Percentiles rank a stretch among this genome's conserved stretches.
phyloP scores from a whole-genome alignment of 1,140 invertebrate genomes.

The Helicoverpa armigera region DNA sequence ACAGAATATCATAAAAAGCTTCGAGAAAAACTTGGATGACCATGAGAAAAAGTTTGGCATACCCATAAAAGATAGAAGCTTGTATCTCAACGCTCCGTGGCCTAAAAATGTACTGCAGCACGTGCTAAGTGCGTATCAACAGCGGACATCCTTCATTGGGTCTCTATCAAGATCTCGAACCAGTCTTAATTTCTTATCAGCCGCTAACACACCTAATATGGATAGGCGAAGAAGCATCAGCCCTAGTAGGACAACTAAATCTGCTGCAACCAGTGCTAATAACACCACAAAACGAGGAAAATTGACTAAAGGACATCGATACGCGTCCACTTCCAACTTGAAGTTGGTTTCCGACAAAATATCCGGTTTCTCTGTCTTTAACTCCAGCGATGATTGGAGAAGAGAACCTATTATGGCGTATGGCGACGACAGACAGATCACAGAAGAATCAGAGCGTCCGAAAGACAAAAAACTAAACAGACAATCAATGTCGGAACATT shows the following conservation, averaged over 20 bases:
- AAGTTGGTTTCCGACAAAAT: slow-evolving; percentile 81
- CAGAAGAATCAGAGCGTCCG: slow-evolving; percentile 59
- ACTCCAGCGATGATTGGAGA: slow-evolving; percentile 60
- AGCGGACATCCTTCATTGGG: slow-evolving; percentile 85
- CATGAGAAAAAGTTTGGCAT: slow-evolving; percentile 86
- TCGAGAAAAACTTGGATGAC: slow-evolving; percentile 82
- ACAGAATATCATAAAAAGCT: slow-evolving; percentile 76
- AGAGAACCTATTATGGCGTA: slow-evolving; percentile 79
- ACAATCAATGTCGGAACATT: slow-evolving; percentile 74
- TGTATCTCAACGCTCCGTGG: slow-evolving; percentile 81
- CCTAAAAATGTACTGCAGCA: slow-evolving; percentile 84
- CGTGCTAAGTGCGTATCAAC: slow-evolving; percentile 82
- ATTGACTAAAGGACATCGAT: slow-evolving; percentile 68
- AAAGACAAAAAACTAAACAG: slow-evolving; percentile 69
- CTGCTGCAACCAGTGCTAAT: slow-evolving; percentile 67
- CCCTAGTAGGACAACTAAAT: slow-evolving; percentile 67
- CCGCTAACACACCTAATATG: slow-evolving; percentile 66
- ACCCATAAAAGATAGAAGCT: slow-evolving; percentile 77
- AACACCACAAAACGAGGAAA: slow-evolving; percentile 72
- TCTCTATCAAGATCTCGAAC: slow-evolving; percentile 86
- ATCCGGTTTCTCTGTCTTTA: slow-evolving; percentile 80
- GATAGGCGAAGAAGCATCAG: slow-evolving; percentile 71
- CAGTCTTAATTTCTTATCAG: slow-evolving; percentile 76
- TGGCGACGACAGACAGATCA: slow-evolving; percentile 64
- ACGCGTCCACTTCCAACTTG: slow-evolving; percentile 77